A percentile compares a stretch with the other conserved stretches of the same genome.
phyloP scores from a whole-genome alignment of 2,797 vertebrate genomes.

The Pelobates cultripes region DNA sequence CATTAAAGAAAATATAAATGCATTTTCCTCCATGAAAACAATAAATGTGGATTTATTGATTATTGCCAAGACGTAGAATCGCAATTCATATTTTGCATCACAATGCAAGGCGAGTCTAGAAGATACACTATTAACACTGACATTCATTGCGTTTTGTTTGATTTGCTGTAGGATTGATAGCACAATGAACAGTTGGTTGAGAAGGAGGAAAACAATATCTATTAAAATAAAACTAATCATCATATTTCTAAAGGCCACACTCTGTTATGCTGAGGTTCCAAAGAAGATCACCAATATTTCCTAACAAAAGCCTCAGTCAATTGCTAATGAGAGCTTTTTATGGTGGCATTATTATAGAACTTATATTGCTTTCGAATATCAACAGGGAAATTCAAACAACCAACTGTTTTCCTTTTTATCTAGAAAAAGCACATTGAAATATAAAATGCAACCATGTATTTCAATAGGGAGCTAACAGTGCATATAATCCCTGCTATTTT shows the following conservation, averaged over 20 bases:
- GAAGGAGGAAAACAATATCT: background rate
- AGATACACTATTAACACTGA: background rate
- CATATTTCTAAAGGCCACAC: background rate
- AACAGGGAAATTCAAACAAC: background rate
- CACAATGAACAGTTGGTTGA: background rate
- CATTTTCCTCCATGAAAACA: conserved; percentile 11
- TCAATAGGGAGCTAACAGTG: background rate
- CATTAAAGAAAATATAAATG: conserved; percentile 9
- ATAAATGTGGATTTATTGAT: background rate
- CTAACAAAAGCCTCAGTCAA: background rate
- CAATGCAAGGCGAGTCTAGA: background rate
- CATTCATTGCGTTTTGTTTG: background rate
- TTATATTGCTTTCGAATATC: background rate
- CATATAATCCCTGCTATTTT: background rate
- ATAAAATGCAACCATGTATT: background rate
- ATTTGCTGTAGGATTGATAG: background rate
- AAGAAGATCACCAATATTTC: background rate
- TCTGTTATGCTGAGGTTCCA: background rate
- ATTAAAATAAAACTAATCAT: background rate
- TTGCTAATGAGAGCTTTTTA: background rate
- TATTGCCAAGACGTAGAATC: background rate
- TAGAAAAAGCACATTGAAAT: background rate
- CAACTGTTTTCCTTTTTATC: background rate
- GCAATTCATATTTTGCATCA: background rate
- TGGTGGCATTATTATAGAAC: background rate